Evolutionary conservation across 1,140 invertebrate species (phyloP), one percentile per base, ranked within the genome.

Genomic region (Dysdera silvatica): DNA sequence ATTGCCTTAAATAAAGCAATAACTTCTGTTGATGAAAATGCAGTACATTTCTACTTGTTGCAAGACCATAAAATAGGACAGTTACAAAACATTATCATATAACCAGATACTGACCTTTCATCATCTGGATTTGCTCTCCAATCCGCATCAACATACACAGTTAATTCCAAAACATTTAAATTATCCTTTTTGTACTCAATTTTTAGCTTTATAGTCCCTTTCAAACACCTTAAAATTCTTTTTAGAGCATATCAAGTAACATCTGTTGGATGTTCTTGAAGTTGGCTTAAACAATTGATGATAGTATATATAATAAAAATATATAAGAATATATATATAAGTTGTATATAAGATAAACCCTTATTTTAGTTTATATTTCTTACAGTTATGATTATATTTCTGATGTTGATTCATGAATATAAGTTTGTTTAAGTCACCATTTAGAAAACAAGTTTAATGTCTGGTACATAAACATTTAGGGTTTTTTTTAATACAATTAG

Each of bases 1-100:
- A 52, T 8, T 29, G 23, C 20, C 32, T 52, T 52, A 12, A 24
- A 14, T 31, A 52, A 23, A 52, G 49, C 49, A 29, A 52, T 29
- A 29, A 53, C 23, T 31, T 56, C 54, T 32, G 54, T 56, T 18
- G 54, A 56, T n/a, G 54, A 58, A 23, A 45, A 20, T 12, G 56
- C n/a, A n/a, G 32, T 33, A 6, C 14, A 47, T 24, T 29, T 47
- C 40, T 58, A 28, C 33, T 58, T 57, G 8, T 33, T 31, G 20
- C 24, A 14, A 48, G 6, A 40, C 35, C 56, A 57, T 18, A 43
- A 12, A 8, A 57, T 23, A 20, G 54, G 24, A n/a, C 14, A 26
- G 18, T 43, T n/a, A 24, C 18, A 26, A 26, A 43, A 43, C 28
- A 26, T 57, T 26, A 57, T 43, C 28, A 57, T 23, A 31, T 43